phyloP scores from a whole-genome alignment of 2,888 invertebrate genomes.

The Agriopis marginaria region DNA sequence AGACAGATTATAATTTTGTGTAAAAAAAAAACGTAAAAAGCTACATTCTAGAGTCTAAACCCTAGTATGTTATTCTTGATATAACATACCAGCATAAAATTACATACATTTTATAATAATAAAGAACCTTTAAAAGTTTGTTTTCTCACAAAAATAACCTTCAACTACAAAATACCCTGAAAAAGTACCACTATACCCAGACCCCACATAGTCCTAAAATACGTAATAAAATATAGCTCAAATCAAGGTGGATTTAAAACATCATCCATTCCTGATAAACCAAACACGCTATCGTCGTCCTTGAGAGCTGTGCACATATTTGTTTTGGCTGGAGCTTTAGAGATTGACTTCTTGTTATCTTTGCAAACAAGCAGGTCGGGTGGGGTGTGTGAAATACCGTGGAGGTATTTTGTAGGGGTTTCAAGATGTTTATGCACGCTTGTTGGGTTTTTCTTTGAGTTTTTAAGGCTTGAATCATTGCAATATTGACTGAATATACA shows the following conservation, averaged over 20 bases:
- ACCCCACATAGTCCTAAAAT: neutral
- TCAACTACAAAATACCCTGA: too few species aligned
- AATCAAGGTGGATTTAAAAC: conserved; percentile 13
- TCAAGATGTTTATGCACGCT: conserved; percentile 35
- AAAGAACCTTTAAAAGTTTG: too few species aligned
- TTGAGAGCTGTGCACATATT: conserved; percentile 78
- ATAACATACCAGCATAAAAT: too few species aligned
- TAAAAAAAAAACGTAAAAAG: too few species aligned
- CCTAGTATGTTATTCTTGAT: too few species aligned
- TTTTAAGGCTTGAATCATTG: conserved; percentile 1
- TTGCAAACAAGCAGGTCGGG: conserved; percentile 70
- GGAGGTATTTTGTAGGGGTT: conserved; percentile 29
- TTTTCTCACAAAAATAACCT: too few species aligned
- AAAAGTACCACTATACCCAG: neutral
- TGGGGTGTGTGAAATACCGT: conserved; percentile 38
- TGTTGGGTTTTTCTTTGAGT: conserved; percentile 13
- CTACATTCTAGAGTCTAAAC: too few species aligned
- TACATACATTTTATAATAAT: too few species aligned
- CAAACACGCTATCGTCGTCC: conserved; percentile 57
- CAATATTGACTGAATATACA: neutral
- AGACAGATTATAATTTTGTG: too few species aligned
- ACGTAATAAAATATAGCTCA: neutral
- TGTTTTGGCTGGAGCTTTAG: conserved; percentile 72
- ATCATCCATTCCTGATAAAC: conserved; percentile 43
- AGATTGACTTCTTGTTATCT: conserved; percentile 77